These are phyloP conservation scores for Nephrocerus scutellatus DNA, from an alignment of 2,888 invertebrate genomes.

Conservation along the genomic window DNA sequence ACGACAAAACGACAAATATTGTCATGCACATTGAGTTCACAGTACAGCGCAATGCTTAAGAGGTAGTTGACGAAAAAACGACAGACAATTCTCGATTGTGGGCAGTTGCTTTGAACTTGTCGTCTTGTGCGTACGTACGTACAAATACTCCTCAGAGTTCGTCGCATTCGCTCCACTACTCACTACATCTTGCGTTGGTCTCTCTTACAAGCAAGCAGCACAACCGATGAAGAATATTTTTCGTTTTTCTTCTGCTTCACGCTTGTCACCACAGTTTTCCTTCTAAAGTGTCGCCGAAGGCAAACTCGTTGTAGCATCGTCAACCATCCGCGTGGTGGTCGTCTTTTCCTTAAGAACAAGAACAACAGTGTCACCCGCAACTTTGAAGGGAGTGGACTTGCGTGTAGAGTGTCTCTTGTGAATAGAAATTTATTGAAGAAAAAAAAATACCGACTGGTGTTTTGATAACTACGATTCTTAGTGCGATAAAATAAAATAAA, in stretches of 20 bases:
- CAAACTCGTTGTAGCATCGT: conserved; percentile 11
- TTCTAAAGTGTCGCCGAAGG: conserved; percentile 20
- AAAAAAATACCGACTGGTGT: not conserved
- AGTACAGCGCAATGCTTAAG: too few species aligned
- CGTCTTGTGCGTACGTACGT: conserved; percentile 38
- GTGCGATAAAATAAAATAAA: not conserved
- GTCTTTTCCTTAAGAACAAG: conserved; percentile 22
- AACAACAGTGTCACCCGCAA: conserved; percentile 43
- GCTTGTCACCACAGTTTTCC: conserved; percentile 22
- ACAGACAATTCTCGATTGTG: too few species aligned
- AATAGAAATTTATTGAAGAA: conserved; percentile 1
- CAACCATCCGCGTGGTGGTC: conserved; percentile 8
- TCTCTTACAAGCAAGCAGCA: conserved; percentile 10
- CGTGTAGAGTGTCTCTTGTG: conserved; percentile 5
- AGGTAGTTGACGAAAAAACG: too few species aligned
- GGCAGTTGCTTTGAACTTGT: conserved; percentile 46
- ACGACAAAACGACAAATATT: too few species aligned
- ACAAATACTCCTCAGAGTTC: not conserved
- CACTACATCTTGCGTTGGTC: not conserved
- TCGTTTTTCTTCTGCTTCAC: conserved; percentile 10
- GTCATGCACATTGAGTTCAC: too few species aligned
- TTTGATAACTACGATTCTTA: not conserved
- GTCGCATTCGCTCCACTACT: too few species aligned
- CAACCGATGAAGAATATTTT: conserved; percentile 12
- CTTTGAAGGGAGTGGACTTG: conserved; percentile 38